Evolutionary conservation across 2,797 vertebrate species (phyloP), one percentile per base, ranked within the genome.

Genomic region (Scyliorhinus canicula): DNA sequence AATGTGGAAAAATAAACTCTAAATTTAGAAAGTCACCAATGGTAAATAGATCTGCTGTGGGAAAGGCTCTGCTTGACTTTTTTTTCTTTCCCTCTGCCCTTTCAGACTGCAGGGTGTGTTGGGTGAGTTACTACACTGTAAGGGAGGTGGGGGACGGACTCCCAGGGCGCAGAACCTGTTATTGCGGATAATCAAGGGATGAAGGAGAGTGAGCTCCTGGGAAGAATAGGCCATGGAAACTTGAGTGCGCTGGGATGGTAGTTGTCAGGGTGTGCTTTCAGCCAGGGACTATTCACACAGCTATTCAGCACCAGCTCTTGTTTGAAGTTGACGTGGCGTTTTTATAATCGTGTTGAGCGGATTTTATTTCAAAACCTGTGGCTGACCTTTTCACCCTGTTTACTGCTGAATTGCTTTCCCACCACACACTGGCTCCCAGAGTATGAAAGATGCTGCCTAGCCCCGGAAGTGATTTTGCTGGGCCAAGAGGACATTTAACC

Each of bases 381-480:
- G n/a, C 24, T 74, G 67, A 94, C 93, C 93, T 74, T 93, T 71
- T 74, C 67, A 94, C 67, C 67, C 65, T 94, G 28, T 94, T 93
- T 71, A 93, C 52, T 52, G 65, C 47, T 16, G 40, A n/a, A 71
- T 52, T 71, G 28, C 21, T 94, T 94, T 74, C 28, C 50, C 47
- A 50, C 67, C 47, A 35, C 12, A 2, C 67, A 4, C 26, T 31
- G 28, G 67, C 50, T 52, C 44, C 28, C 3, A 63, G n/a, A 2
- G 21, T 35, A 47, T 21, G 31, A 52, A 52, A 71, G 5, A 9
- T 50, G 5, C 24, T 14, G 35, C 35, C 11, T 11, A 44, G 14
- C 40, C 44, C 44, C 6, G 9, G 40, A 57, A 44, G 26, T 67
- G 63, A n/a, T 91, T n/a, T 65, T 9, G 0, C 28, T 57, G 63